Evolutionary conservation across 35 echinoderm and acorn worm genomes (phyloP).

Genomic region (Diadema setosum): DNA sequence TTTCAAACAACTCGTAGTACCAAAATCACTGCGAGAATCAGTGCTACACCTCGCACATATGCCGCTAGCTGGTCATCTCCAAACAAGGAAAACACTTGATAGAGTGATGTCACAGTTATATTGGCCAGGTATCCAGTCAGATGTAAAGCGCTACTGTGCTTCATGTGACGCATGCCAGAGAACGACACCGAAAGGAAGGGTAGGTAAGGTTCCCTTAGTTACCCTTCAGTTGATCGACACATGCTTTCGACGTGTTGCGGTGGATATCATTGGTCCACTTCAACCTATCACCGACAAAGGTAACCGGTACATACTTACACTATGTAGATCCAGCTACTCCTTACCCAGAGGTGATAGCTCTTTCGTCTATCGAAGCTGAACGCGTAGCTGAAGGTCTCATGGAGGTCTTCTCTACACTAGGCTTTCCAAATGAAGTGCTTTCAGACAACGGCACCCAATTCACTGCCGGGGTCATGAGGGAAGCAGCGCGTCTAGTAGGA

Average conservation of each 20-base stretch:
- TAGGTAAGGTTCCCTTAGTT: conserved; percentile 47
- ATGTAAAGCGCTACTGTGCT: not conserved
- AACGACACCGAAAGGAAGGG: not conserved
- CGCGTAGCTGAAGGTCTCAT: conserved; percentile 25
- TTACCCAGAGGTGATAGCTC: conserved; percentile 30
- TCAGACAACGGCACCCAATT: conserved; percentile 1
- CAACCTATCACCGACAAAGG: conserved; percentile 10
- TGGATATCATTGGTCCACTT: conserved; percentile 32
- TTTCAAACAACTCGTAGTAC: conserved; percentile 37
- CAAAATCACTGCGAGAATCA: conserved; percentile 2
- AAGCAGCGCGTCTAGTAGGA: conserved; percentile 16
- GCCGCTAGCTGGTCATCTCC: conserved; percentile 31
- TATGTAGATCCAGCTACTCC: conserved; percentile 50
- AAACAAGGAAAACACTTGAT: conserved; percentile 26
- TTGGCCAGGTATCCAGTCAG: conserved; percentile 58
- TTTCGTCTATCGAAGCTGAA: conserved; percentile 30
- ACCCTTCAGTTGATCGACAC: conserved; percentile 28
- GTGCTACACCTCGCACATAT: conserved; percentile 48
- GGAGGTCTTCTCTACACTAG: conserved; percentile 15
- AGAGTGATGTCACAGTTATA: not conserved
- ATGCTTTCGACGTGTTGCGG: conserved; percentile 32
- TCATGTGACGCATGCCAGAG: conserved; percentile 25
- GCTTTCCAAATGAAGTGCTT: not conserved
- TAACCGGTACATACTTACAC: conserved; percentile 49
- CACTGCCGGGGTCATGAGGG: not conserved